These are phyloP conservation scores for Polymixis flavicincta DNA, from an alignment of 2,888 invertebrate genomes.

Conservation along the genomic window DNA sequence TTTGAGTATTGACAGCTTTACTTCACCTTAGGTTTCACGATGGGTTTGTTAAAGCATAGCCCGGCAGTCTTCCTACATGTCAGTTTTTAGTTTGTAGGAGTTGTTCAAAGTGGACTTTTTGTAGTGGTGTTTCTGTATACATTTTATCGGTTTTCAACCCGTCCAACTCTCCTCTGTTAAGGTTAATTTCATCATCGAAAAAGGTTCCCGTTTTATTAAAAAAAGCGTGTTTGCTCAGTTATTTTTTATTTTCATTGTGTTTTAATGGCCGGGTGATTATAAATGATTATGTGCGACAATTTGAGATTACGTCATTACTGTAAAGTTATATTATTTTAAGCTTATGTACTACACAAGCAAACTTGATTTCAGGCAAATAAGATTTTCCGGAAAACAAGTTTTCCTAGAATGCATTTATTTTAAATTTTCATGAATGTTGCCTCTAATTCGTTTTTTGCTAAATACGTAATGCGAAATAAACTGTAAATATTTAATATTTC, in stretches of 20 bases:
- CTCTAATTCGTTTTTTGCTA: neutral
- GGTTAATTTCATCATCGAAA: constrained; percentile 74
- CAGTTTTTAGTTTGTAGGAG: too few species aligned
- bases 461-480: constrained; percentile 2
- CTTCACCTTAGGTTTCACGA: neutral
- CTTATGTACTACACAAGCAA: neutral
- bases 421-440: neutral
- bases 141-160: constrained; percentile 62
- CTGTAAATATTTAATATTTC: neutral
- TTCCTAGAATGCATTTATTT: neutral
- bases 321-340: neutral
- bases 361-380: too few species aligned
- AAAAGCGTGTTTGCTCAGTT: constrained; percentile 55
- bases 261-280: constrained; percentile 45
- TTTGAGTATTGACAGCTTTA: neutral
- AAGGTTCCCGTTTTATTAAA: constrained; percentile 66
- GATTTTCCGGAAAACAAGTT: neutral
- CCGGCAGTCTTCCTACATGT: neutral
- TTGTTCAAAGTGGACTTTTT: neutral
- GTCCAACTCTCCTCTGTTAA: constrained; percentile 63
- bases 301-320: neutral
- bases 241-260: constrained; percentile 47
- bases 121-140: constrained; percentile 29
- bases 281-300: constrained; percentile 18
- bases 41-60: neutral